Base-by-base conservation (phyloP, 2,797 vertebrate species). In the Chromis chromis region DNA sequence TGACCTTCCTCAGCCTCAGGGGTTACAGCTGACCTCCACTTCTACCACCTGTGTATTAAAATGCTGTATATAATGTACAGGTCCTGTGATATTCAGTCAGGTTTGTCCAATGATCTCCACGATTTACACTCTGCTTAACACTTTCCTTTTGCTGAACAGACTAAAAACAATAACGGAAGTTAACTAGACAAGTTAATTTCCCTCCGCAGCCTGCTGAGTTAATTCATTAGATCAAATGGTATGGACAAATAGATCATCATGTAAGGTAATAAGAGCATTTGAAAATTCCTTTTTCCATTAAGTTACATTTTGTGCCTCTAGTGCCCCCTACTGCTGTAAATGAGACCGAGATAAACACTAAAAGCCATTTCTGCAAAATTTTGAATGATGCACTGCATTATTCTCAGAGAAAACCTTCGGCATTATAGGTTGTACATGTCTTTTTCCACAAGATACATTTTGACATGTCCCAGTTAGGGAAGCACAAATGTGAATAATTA, bases 281-380 rank as follows among this genome's bases (percentile, higher is more conserved):
- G 33, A 3, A 11, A 11, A 24, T 46, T 19, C n/a, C 19, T 1
- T 1, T 2, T 17, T 64, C 11, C 6, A 56, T 60, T 25, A 40
- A 33, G 3, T 1, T 63, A 21, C 21, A 65, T 46, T 14, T 65
- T 83, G 65, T 40, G 53, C 19, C 71, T 81, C 58, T 89, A 67
- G 17, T 72, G 88, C 90, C 91, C 83, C 68, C 91, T 92, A 75
- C 60, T 87, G 90, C 9, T 74, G 17, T 1, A 57, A 53, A 27
- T 48, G 7, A 46, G 40, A 6, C 44, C n/a, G 4, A 46, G 1
- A 17, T 17, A 19, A 4, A 46, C 44, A 46, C 4, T 46, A 16
- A 3, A 46, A 2, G 16, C 12, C 40, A 17, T 16, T 42, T 42
- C 14, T 5, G 40, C 1, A 13, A 5, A 44, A 6, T 17, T 44